Base-by-base conservation (phyloP, 2,888 invertebrate genomes). In the Cyclophora albipunctata region DNA sequence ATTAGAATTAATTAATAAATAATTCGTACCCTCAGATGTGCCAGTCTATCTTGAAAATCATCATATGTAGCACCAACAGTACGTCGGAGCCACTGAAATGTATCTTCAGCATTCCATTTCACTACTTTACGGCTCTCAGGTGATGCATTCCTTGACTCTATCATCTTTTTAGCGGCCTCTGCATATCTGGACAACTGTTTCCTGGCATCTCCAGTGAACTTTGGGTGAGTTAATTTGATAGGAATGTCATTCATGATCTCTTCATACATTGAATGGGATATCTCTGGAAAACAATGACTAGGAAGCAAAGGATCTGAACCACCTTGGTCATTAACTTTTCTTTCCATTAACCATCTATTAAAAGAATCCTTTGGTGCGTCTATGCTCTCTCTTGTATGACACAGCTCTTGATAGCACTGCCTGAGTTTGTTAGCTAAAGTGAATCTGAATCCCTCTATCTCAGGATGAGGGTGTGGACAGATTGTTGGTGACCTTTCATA, bases 161-260 rank as follows among this genome's bases (percentile, higher is more conserved):
- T 97, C 90, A 98, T 96, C 81, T 96, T 96, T 75, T 98, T 98
- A 2, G 98, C 98, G 7, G 98, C 98, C 81, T 98, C 98, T 0
- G 98, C 98, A 83, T 98, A 99, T 49, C 94, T 91, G 3, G 96
- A 95, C 34, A 98, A 85, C 74, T 98, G 98, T 78, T 98, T 98
- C 40, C 98, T 91, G 0, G 98, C 98, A 86, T 98, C 98, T 1
- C 96, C 96, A 3, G 97, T 96, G 73, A 96, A 98, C 81, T 98
- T 97, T 5, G 98, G 98, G 77, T 97, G 94, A n/a, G 96, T 93
- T 53, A 98, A 91, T 82, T 97, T 98, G 54, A 98, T 96, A 5
- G 98, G 98, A 74, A 99, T 97, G 84, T 98, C 98, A 81, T 97
- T 96, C 97, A 98, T 98, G 49, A 98, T 97, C 88, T 98, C 98